Evolutionary conservation across 2,113 vertebrate genomes (phyloP), one percentile per base, ranked within the genome.

Genomic region (Gobio gobio): DNA sequence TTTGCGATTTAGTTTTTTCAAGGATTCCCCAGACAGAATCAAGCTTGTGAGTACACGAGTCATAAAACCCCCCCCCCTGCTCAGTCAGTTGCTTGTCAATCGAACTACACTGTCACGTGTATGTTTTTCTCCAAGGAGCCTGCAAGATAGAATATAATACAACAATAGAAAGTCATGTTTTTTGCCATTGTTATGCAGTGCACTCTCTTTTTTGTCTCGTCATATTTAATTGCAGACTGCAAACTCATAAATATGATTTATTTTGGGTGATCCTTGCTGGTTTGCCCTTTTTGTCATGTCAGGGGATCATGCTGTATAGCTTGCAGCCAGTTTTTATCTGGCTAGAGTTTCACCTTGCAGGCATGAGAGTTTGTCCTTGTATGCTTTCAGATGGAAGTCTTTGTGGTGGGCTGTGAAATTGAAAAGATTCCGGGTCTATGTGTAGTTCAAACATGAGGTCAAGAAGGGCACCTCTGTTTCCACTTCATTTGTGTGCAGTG

Each of bases 371-470:
- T 70, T 70, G 66, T 70, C 66, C 36, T 70, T 70, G 66, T 40
- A 36, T 74, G 72, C 72, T 74, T 74, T 16, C 43, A 74, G 72
- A 40, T 63, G 66, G 33, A 70, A 73, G 40, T 47, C 43, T 73
- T 73, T 73, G 70, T n/a, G 43, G 5, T 73, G 43, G 33, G 70
- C 43, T 73, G 22, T 47, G 70, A 47, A 73, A 73, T 16, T 63
- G 59, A 12, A 26, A 63, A 47, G 10, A 47, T 47, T 5, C 22
- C 70, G 24, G 22, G 22, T 73, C 70, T 24, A 5, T 73, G 64
- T 4, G 22, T 47, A n/a, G 43, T 47, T 73, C 40, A 73, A 73
- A 73, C 43, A 73, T 47, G 12, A 73, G 70, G 70, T 73, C 70
- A 73, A 47, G 12, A 73, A 24, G 43, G 24, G n/a, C 12, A 14